phyloP scores from a whole-genome alignment of 64 coral and sea anemone genomes.

The Actinia equina region DNA sequence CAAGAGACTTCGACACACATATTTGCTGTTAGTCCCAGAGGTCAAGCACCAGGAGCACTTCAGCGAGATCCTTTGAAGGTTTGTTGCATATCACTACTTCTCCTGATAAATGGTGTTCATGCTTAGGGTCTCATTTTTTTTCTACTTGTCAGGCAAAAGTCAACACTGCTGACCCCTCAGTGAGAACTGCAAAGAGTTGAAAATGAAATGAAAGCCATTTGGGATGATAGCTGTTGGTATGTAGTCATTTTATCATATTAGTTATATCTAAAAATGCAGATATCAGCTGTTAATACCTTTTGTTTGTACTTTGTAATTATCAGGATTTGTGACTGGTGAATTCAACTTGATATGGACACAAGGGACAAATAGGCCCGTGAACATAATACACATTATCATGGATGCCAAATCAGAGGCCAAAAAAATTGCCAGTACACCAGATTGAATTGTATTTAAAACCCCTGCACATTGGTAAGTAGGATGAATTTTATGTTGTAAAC shows the following conservation, averaged over 20 bases:
- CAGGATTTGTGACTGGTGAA: slow-evolving; percentile 51
- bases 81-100: not conserved
- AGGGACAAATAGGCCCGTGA: slow-evolving; percentile 23
- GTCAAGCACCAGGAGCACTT: not conserved
- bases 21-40: slow-evolving; percentile 1
- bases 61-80: not conserved
- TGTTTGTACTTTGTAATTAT: slow-evolving; percentile 1
- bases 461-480: not conserved
- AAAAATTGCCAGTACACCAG: not conserved
- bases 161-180: slow-evolving; percentile 42
- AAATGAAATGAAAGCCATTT: not conserved
- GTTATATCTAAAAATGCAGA: not conserved
- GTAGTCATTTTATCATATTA: not conserved
- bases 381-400: slow-evolving; percentile 61
- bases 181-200: slow-evolving; percentile 6
- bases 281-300: slow-evolving; percentile 1
- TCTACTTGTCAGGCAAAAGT: not conserved
- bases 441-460: slow-evolving; percentile 30
- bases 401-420: slow-evolving; percentile 40
- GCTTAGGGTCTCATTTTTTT: no score
- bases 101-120: no score
- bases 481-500: no score
- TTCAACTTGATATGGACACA: slow-evolving; percentile 19
- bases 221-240: slow-evolving; percentile 8
- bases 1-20: not conserved